Evolutionary conservation across 1,140 invertebrate species (phyloP).

Genomic region (Coelopa frigida): DNA sequence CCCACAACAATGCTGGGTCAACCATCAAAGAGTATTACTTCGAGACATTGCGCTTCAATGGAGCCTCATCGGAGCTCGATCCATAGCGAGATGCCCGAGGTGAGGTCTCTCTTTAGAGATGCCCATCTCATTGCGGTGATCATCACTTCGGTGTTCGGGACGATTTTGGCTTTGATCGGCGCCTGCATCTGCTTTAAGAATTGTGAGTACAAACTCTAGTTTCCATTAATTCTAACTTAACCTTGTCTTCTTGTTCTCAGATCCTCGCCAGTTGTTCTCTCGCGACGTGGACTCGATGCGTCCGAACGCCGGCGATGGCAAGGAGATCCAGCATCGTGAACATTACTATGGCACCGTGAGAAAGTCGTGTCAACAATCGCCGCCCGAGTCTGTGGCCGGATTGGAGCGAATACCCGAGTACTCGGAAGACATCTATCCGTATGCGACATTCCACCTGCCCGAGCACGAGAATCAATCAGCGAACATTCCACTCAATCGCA

Average conservation of each 20-base stretch:
- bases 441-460: constrained; percentile 56
- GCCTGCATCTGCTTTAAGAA: constrained; percentile 50
- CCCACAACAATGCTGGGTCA: constrained; percentile 64
- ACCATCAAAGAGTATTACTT: constrained; percentile 59
- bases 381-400: constrained; percentile 46
- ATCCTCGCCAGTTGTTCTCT: constrained; percentile 23
- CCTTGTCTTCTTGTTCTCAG: constrained; percentile 11
- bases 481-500: constrained; percentile 27
- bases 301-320: constrained; percentile 18
- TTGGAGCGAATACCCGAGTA: constrained; percentile 54
- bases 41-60: constrained; percentile 52
- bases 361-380: constrained; percentile 49
- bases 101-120: constrained; percentile 46
- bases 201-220: constrained; percentile 41
- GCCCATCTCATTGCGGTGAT: constrained; percentile 48
- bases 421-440: constrained; percentile 58
- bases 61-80: constrained; percentile 45
- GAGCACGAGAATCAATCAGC: constrained; percentile 48
- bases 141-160: constrained; percentile 47
- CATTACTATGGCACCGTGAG: constrained; percentile 53
- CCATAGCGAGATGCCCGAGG: constrained; percentile 37
- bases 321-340: constrained; percentile 46
- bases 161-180: constrained; percentile 47
- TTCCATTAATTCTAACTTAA: neutral
- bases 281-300: constrained; percentile 22